Evolutionary conservation across 2,888 invertebrate species (phyloP), one percentile per base, ranked within the genome.

Genomic region (Rhodophaea formosa): DNA sequence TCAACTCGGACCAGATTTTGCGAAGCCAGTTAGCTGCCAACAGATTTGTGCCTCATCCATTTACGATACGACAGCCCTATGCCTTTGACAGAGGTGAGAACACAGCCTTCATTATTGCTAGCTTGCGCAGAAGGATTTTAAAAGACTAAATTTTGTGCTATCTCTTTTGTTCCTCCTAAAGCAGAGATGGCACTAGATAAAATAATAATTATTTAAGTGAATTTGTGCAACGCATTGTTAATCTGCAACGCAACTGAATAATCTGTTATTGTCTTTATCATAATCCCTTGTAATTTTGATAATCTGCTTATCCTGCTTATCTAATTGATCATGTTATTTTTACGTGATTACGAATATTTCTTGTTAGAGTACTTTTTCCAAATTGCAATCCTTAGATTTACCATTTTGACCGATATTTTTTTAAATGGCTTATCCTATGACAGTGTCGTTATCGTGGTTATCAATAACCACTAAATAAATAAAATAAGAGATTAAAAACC

Each of bases 71-170:
- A 62, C 87, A 86, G 59, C 70, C 83, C 8, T 89, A 84, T 58
- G 86, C 83, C 67, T 83, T 80, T 62, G 86, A 88, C 58, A 82
- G 86, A 86, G 87, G 90, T 90, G 62, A 75, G 80, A 51, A 8
- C 1, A 39, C 12, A 39, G 10, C 12, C 12, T 39, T 39, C 1
- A 39, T n/a, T 39, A 12, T 23, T 23, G 23, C 23, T 23, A 2
- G 23, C 2, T 23, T 23, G 23, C 23, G 5, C 23, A 23, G 5
- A 23, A 23, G 23, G 3, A 23, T 23, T 23, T 23, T 3, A 23
- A 2, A 5, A 23, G 2, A 23, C 23, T 2, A 23, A 23, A 23
- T 23, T 2, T 23, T 23, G 23, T 23, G 23, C 23, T 23, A 23
- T 23, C 23, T 23, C 23, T 23, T 23, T 23, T 23, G 23, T 23